phyloP scores from a whole-genome alignment of 2,888 invertebrate species.

The Chrysolina oricalcia region DNA sequence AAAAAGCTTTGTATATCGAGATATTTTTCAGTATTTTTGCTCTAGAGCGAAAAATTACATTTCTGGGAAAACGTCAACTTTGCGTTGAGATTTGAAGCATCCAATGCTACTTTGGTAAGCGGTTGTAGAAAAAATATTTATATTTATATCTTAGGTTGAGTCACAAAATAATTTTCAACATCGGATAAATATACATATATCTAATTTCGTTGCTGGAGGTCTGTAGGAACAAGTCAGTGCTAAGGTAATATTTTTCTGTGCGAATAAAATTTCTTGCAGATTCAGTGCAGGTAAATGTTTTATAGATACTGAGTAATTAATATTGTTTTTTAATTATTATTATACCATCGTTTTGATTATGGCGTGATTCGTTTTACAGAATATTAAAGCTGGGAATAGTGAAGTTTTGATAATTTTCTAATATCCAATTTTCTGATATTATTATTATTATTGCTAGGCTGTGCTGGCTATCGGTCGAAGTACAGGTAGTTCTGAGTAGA shows the following conservation, averaged over 20 bases:
- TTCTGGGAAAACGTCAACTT: no score
- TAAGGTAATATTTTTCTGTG: conserved; percentile 20
- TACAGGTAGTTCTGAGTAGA: no score
- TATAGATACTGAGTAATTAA: neutral
- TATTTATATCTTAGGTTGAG: no score
- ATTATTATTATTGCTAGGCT: no score
- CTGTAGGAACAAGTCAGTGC: conserved; percentile 31
- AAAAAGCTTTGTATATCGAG: no score
- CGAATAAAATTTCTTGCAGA: conserved; percentile 19
- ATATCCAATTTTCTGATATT: no score
- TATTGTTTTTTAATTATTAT: conserved; percentile 24
- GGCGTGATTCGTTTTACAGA: conserved; percentile 27
- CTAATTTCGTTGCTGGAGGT: conserved; percentile 29
- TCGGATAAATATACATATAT: conserved; percentile 25
- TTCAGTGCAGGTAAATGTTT: conserved; percentile 28
- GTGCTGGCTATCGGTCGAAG: no score
- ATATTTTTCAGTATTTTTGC: no score
- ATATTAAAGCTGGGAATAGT: conserved; percentile 15
- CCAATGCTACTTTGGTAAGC: no score
- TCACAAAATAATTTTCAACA: conserved; percentile 24
- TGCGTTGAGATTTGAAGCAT: no score
- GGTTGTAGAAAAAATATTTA: no score
- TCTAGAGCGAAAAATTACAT: no score
- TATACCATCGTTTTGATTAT: conserved; percentile 32
- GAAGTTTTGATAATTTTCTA: conserved; percentile 11